These are phyloP conservation scores for Ptychoptera contaminata DNA, from an alignment of 2,888 invertebrate species.

Conservation along the genomic window DNA sequence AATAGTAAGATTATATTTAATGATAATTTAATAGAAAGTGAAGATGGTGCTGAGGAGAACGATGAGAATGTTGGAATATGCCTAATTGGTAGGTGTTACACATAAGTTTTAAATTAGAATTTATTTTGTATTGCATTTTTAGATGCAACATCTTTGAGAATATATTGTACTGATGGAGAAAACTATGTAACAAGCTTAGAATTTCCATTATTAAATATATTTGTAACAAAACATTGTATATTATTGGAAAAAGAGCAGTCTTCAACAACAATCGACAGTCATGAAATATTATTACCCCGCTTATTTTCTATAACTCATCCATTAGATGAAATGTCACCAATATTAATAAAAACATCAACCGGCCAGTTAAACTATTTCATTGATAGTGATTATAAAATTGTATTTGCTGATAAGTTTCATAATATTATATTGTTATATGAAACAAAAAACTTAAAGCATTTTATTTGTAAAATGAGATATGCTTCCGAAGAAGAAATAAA, in stretches of 20 bases:
- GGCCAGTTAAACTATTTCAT: constrained; percentile 42
- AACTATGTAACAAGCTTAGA: constrained; percentile 71
- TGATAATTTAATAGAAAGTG: background rate
- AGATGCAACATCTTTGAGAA: constrained; percentile 59
- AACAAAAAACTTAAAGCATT: constrained; percentile 58
- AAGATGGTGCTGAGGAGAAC: background rate
- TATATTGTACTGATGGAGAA: constrained; percentile 65
- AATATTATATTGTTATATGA: constrained; percentile 74
- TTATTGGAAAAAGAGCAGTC: constrained; percentile 57
- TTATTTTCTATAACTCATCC: constrained; percentile 81
- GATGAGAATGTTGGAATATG: constrained; percentile 24
- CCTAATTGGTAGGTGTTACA: constrained; percentile 18
- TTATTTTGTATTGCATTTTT: constrained; percentile 1
- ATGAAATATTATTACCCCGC: constrained; percentile 45
- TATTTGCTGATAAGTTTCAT: constrained; percentile 60
- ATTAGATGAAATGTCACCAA: constrained; percentile 77
- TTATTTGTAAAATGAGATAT: constrained; percentile 64
- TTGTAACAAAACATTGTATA: constrained; percentile 74
- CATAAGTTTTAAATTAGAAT: background rate
- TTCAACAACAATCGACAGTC: constrained; percentile 21
- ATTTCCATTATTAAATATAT: constrained; percentile 62
- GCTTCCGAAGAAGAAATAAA: constrained; percentile 57
- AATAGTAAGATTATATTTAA: constrained; percentile 1
- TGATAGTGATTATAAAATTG: constrained; percentile 45
- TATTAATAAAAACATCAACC: constrained; percentile 50